phyloP scores from a whole-genome alignment of 2,113 vertebrate genomes.

The Malurus melanocephalus region DNA sequence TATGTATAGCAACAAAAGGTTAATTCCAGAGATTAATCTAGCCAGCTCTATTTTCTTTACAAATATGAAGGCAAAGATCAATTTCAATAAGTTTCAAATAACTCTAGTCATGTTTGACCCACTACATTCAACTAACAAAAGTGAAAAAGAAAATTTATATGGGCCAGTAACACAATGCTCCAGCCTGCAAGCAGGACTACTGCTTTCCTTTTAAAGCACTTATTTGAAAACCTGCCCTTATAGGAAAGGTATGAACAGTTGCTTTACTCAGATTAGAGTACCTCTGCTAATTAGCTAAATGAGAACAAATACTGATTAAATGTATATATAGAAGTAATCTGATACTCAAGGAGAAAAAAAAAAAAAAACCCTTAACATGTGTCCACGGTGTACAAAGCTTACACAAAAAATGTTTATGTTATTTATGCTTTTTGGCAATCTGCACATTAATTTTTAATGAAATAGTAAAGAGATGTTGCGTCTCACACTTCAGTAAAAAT shows the following conservation, averaged over 20 bases:
- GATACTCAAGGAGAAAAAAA: not conserved
- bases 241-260: conserved; percentile 15
- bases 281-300: conserved; percentile 59
- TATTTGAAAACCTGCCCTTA: not conserved
- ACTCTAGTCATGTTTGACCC: conserved; percentile 41
- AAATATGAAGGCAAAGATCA: conserved; percentile 44
- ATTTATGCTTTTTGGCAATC: conserved; percentile 71
- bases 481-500: conserved; percentile 74
- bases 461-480: conserved; percentile 70
- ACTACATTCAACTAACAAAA: conserved; percentile 25
- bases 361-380: conserved; percentile 28
- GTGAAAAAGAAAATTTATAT: conserved; percentile 31
- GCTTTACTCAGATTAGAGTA: conserved; percentile 27
- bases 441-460: conserved; percentile 79
- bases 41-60: not conserved
- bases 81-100: conserved; percentile 58
- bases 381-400: conserved; percentile 25
- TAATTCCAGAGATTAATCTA: conserved; percentile 44
- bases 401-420: conserved; percentile 58
- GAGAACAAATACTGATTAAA: conserved; percentile 50
- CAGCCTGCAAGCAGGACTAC: conserved; percentile 25
- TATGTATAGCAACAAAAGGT: not conserved
- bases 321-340: conserved; percentile 49
- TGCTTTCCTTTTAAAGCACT: conserved; percentile 31
- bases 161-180: conserved; percentile 2